Percentiles rank a stretch among this genome's conserved stretches.
These are phyloP conservation scores for Brenthis hecate DNA, from an alignment of 2,888 invertebrate species.

Conservation along the genomic window DNA sequence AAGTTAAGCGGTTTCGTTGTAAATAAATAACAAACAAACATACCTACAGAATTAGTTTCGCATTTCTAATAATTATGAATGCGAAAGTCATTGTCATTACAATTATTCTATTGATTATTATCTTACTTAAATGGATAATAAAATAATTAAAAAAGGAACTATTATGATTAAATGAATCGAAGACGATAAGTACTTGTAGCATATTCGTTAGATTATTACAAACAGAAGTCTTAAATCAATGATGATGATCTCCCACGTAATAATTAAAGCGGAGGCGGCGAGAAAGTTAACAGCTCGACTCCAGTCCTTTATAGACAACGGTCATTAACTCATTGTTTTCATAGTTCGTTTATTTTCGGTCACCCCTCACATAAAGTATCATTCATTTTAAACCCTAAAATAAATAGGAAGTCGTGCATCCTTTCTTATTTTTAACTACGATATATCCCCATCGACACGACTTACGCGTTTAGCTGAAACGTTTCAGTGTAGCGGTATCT, in stretches of 20 bases:
- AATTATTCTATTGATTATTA: too few relatives aligned
- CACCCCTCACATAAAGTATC: slow-evolving; percentile 32
- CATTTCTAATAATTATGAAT: too few relatives aligned
- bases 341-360: slow-evolving; percentile 33
- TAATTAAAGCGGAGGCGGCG: slow-evolving; percentile 20
- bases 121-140: too few relatives aligned
- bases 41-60: too few relatives aligned
- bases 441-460: not conserved
- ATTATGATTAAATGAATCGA: too few relatives aligned
- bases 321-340: slow-evolving; percentile 29
- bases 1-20: too few relatives aligned
- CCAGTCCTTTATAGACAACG: slow-evolving; percentile 2
- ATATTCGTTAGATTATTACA: too few relatives aligned
- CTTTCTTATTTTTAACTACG: slow-evolving; percentile 9
- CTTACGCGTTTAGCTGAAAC: slow-evolving; percentile 1
- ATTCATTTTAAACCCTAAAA: slow-evolving; percentile 28
- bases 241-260: slow-evolving; percentile 22
- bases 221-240: not conserved
- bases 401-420: slow-evolving; percentile 35
- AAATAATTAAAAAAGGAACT: too few relatives aligned
- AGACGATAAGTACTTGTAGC: too few relatives aligned
- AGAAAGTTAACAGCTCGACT: slow-evolving; percentile 20
- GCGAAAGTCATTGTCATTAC: too few relatives aligned
- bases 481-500: not conserved
- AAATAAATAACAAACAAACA: too few relatives aligned